Conservation (phyloP, 2,888 invertebrate species). For the Megalurothrips usitatus region DNA sequence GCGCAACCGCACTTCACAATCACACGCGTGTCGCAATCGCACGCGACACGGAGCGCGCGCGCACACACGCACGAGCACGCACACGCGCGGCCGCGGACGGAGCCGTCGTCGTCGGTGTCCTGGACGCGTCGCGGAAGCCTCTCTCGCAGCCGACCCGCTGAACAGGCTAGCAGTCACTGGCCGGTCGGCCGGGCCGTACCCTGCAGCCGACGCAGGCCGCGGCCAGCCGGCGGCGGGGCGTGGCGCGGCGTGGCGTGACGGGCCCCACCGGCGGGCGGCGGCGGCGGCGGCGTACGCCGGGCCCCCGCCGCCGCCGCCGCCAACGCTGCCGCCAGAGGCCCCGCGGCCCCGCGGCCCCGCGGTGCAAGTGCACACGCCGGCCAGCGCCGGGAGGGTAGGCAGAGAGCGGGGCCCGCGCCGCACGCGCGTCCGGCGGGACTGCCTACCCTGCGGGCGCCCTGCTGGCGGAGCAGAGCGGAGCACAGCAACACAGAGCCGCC, state of each 20-base stretch:
- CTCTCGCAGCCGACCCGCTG: not conserved
- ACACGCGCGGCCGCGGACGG: not conserved
- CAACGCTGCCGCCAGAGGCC: too few relatives aligned
- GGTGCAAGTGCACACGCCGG: too few relatives aligned
- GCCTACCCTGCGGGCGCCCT: too few relatives aligned
- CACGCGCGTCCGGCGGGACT: too few relatives aligned
- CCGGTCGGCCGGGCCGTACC: not conserved
- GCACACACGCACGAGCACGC: not conserved
- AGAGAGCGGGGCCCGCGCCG: too few relatives aligned
- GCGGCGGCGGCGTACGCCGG: not conserved
- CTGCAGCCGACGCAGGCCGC: not conserved
- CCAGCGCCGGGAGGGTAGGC: too few relatives aligned
- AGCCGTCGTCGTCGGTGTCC: not conserved
- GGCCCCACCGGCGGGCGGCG: not conserved
- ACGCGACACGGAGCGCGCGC: too few relatives aligned
- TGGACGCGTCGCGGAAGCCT: not conserved
- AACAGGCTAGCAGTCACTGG: slow-evolving; percentile 15
- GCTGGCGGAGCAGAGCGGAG: too few relatives aligned
- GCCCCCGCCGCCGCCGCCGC: too few relatives aligned
- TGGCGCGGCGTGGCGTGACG: not conserved
- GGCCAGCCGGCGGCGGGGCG: not conserved
- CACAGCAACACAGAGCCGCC: too few relatives aligned
- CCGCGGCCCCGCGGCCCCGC: too few relatives aligned
- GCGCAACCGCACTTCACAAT: not conserved
- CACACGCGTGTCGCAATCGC: not conserved